Base-by-base conservation (phyloP, 2,797 vertebrate genomes). In the Brachyalestes nurse region DNA sequence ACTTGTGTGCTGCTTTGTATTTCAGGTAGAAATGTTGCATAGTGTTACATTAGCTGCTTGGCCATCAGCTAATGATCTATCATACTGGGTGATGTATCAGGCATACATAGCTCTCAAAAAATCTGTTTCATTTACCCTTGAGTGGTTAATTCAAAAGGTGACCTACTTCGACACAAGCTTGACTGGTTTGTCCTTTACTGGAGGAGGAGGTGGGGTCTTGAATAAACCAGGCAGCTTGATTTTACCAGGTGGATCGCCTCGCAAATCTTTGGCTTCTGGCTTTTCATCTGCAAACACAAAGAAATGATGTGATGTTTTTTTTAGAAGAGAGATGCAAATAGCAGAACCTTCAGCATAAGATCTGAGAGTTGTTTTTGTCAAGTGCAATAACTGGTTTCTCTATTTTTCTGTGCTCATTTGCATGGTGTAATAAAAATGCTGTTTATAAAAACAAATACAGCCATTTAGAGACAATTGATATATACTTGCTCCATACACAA, bases 141-240 rank as follows among this genome's bases (percentile, higher is more conserved):
- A 60, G 21, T 7, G 5, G 60, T 72, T 53, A 4, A 10, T 66
- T 51, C 0, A 14, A 47, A 72, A 72, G 76, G 53, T 76, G 7
- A 90, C 96, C 94, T 89, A 98, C 97, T 91, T 96, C 89, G 84
- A 85, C 19, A 75, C 53, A 80, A 79, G 7, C 45, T 83, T 81
- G 1, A 8, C 83, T 0, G 91, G 91, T 80, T 96, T 97, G 70
- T 92, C 89, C 90, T 97, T 97, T 83, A 94, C 82, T 2, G 93
- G 94, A 47, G 96, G 95, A 0, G 93, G 92, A 45, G 90, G 91
- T 6, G 92, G 87, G 67, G 83, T 55, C 84, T 93, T 97, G 88
- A 88, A 94, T 80, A 90, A 49, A 19, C 83, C 42, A 2, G 94
- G 94, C 17, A 95, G 84, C 80, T 92, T 94, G 85, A 94, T 83